Evolutionary conservation across 2,888 invertebrate species (phyloP).

Genomic region (Nephrotoma guestfalica): DNA sequence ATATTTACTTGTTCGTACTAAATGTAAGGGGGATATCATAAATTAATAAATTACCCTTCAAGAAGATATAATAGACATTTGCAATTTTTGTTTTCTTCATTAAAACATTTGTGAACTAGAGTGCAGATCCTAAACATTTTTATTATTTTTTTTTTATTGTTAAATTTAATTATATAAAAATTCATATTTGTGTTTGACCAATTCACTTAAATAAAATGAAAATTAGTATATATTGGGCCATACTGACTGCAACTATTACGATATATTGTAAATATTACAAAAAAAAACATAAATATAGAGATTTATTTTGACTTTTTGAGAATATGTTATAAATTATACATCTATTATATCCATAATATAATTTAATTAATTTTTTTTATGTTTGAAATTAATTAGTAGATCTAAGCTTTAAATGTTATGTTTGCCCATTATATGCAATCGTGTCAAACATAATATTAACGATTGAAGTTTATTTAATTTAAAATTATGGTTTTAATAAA

Average conservation of each 20-base stretch:
- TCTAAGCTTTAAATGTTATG: background rate
- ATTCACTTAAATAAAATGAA: background rate
- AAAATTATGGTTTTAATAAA: background rate
- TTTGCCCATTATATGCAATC: background rate
- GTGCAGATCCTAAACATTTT: background rate
- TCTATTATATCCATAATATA: background rate
- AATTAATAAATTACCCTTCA: background rate
- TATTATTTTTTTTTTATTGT: background rate
- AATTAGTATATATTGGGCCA: background rate
- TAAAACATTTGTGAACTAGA: background rate
- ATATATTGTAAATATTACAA: background rate
- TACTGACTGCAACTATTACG: background rate
- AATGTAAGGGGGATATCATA: background rate
- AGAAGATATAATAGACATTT: background rate
- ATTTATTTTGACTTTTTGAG: background rate
- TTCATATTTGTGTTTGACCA: background rate
- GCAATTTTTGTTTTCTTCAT: background rate
- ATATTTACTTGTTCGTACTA: background rate
- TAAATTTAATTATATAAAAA: background rate
- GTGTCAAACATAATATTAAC: background rate
- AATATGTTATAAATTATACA: background rate
- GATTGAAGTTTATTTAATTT: background rate
- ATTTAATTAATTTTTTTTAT: background rate
- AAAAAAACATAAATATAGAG: background rate
- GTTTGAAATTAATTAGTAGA: background rate